Conservation (phyloP, 2,797 vertebrate genomes). For the Apodemus agrarius region DNA sequence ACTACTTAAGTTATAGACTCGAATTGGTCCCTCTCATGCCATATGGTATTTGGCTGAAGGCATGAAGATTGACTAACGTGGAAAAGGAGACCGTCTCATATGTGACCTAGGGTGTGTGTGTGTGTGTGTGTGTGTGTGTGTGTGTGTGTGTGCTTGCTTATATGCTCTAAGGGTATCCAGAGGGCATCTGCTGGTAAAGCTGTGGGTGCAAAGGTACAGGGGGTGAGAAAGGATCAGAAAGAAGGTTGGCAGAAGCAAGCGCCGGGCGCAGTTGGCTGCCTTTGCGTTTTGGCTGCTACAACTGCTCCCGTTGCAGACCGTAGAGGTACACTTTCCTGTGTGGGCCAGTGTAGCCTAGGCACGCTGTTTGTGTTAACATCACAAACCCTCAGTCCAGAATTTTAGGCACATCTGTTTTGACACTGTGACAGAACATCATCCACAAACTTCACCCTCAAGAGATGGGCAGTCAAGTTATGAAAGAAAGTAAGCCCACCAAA, state of each 20-base stretch:
- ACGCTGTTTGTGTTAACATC: background rate
- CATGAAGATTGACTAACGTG: background rate
- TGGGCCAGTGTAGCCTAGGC: background rate
- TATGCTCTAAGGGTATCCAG: background rate
- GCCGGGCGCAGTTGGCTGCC: background rate
- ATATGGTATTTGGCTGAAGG: background rate
- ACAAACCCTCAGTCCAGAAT: background rate
- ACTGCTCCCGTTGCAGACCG: background rate
- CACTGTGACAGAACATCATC: no score
- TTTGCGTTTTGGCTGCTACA: background rate
- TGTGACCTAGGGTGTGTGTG: background rate
- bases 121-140: no score
- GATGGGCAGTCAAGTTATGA: background rate
- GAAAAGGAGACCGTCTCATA: background rate
- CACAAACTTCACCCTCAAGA: background rate
- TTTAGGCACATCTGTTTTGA: background rate
- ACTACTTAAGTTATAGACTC: background rate
- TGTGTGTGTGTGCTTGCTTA: no score
- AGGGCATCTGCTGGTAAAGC: background rate
- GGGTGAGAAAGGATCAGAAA: background rate
- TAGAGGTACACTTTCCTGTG: background rate
- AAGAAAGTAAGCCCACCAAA: background rate
- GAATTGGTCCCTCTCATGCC: background rate
- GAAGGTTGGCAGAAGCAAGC: background rate
- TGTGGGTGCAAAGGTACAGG: background rate